Evolutionary conservation across 2,113 vertebrate genomes (phyloP), one percentile per base, ranked within the genome.

Genomic region (Triplophysa tibetana): DNA sequence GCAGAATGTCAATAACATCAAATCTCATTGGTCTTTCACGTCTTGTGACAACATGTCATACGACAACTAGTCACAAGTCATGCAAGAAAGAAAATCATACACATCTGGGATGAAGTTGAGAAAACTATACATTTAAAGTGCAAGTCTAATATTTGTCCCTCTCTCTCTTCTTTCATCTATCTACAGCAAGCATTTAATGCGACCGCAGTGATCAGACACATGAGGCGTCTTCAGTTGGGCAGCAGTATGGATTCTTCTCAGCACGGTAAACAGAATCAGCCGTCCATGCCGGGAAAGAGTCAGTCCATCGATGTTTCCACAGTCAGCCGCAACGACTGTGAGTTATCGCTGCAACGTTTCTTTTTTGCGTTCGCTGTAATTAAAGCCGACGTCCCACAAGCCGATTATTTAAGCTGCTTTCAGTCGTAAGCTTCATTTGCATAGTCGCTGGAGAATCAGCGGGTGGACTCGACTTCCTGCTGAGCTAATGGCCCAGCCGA

Each of bases 151-250:
- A 12, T 62, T 26, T 26, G 38, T 29, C 48, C 33, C 5, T 13
- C 56, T 43, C 21, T 61, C 73, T 77, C 33, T 12, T 68, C 75
- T 21, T 21, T 8, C n/a, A 2, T 58, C n/a, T 58, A n/a, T 58
- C 56, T 82, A 38, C 91, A 99, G 98, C 98, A 99, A 99, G 98
- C 98, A 0, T 99, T 99, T 68, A 99, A 99, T 0, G 98, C 98
- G 81, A 98, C 98, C 0, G 97, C 97, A 0, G 97, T 99, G 0
- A 96, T 99, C 77, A 93, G 97, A n/a, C 98, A 99, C 79, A 99
- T 99, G 98, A 91, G 95, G 60, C 93, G 93, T 74, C 91, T 99
- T 58, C 98, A 99, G 88, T 95, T 99, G 0, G 96, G 98, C 88
- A 97, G 89, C 93, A 98, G 95, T 89, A 84, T 92, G 61, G 88